A percentile compares a stretch with the other conserved stretches of the same genome.
phyloP scores from a whole-genome alignment of 2,797 vertebrate genomes.

The Sebastes glaucus region DNA sequence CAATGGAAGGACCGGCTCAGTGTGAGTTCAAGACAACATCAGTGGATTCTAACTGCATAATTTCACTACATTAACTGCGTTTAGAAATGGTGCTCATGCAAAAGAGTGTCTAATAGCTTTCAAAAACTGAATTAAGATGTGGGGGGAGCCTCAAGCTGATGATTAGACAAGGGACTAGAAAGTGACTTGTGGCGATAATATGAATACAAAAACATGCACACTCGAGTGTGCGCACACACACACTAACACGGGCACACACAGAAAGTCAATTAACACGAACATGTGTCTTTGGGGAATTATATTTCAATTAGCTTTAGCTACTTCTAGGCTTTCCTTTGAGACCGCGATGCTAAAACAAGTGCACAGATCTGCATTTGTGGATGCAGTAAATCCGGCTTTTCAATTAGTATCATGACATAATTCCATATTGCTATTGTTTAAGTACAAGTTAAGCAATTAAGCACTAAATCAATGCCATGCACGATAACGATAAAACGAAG shows the following conservation, averaged over 20 bases:
- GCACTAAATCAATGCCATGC: slow-evolving; percentile 35
- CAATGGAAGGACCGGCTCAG: not conserved
- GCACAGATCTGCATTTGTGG: slow-evolving; percentile 62
- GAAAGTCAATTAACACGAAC: slow-evolving; percentile 79
- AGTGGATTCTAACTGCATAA: slow-evolving; percentile 26
- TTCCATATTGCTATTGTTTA: slow-evolving; percentile 59
- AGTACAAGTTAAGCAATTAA: slow-evolving; percentile 62
- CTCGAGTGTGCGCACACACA: slow-evolving; percentile 6
- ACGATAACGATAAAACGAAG: slow-evolving; percentile 7
- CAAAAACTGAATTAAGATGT: slow-evolving; percentile 69
- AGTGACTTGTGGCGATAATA: slow-evolving; percentile 65
- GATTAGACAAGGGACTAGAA: slow-evolving; percentile 73
- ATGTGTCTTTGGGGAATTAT: slow-evolving; percentile 78
- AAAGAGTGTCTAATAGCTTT: slow-evolving; percentile 60
- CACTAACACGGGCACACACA: slow-evolving; percentile 46
- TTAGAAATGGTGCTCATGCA: slow-evolving; percentile 45
- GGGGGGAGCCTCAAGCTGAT: slow-evolving; percentile 55
- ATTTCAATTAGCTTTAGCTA: slow-evolving; percentile 81
- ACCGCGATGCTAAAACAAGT: slow-evolving; percentile 66
- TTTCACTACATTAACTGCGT: slow-evolving; percentile 34
- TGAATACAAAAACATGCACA: slow-evolving; percentile 47
- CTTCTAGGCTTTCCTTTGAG: slow-evolving; percentile 70
- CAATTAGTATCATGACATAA: slow-evolving; percentile 69
- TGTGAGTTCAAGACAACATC: slow-evolving; percentile 23
- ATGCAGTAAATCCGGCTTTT: slow-evolving; percentile 71